Base-by-base conservation (phyloP, 64 coral and sea anemone species). In the Actinia tenebrosa region DNA sequence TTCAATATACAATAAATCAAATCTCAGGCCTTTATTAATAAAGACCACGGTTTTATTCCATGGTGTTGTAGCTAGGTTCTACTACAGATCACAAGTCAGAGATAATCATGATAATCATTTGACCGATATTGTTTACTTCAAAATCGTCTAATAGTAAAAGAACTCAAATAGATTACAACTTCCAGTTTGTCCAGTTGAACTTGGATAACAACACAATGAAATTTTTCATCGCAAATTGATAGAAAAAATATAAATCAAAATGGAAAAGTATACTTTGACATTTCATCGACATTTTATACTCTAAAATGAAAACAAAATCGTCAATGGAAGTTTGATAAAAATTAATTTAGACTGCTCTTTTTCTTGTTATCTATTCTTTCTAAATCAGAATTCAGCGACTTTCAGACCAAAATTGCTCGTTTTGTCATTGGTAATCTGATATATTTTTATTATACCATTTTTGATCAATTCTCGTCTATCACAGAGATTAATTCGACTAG, bases 361-460 rank as follows among this genome's bases (percentile, higher is more conserved):
- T 75, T 75, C 56, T 42, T 75, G 0, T 75, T 30, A 30, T 75
- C 69, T 10, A 75, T 66, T 25, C 1, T 42, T 75, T 75, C 3
- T 13, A 30, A 75, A 75, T 75, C 25, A 75, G 26, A 75, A 75
- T 75, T 42, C 69, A 75, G 69, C 27, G 26, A 26, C 26, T n/a
- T 75, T 42, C 3, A 75, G 69, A 75, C 7, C 66, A 27, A 27
- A 75, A 75, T 25, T 42, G 69, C 25, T 30, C 69, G 69, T 43
- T 75, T 75, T 75, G 69, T 75, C 69, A 2, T 75, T 42, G 69
- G 69, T 75, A 75, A 75, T 75, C 69, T 75, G 69, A 75, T 75
- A 75, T 75, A 75, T 75, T 75, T 75, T 42, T 75, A 75, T 75
- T 75, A 75, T 7, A 14, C 25, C 22, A 75, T 75, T 75, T 75